A percentile compares a stretch with the other conserved stretches of the same genome.
Conservation (phyloP, 2,797 vertebrate species). For the Silurus aristotelis region DNA sequence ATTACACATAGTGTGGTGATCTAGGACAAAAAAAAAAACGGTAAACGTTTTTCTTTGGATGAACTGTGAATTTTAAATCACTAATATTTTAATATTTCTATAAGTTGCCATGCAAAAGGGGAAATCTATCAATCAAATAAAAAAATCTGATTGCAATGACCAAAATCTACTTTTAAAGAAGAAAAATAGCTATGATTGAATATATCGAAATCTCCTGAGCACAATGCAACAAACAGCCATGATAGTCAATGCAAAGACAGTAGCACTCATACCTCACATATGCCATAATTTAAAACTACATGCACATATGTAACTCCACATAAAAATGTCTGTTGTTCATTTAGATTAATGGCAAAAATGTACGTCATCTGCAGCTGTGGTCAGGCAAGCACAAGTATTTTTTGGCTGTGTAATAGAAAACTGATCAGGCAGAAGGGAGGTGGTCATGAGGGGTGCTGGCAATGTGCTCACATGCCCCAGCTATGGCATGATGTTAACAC, state of each 20-base stretch:
- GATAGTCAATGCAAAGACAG: background rate
- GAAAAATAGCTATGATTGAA: background rate
- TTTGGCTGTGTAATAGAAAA: conserved; percentile 8
- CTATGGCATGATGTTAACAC: conserved; percentile 20
- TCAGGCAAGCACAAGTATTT: conserved; percentile 4
- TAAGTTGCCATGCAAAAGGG: background rate
- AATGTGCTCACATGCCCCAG: background rate
- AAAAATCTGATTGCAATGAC: background rate
- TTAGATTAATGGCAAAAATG: conserved; percentile 37
- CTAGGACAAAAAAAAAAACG: background rate
- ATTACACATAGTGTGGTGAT: no score
- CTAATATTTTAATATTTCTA: background rate
- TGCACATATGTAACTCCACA: conserved; percentile 42
- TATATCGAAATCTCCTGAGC: background rate
- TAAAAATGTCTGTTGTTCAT: conserved; percentile 31
- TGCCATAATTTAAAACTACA: conserved; percentile 1
- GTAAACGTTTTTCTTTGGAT: background rate
- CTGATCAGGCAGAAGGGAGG: background rate
- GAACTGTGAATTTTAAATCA: background rate
- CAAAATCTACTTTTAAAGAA: background rate
- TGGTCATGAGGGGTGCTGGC: background rate
- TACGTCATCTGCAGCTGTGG: conserved; percentile 53
- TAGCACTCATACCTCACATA: background rate
- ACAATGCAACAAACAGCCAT: background rate
- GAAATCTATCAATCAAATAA: background rate